phyloP scores from a whole-genome alignment of 2,888 invertebrate species.

The Tetragonula carbonaria region DNA sequence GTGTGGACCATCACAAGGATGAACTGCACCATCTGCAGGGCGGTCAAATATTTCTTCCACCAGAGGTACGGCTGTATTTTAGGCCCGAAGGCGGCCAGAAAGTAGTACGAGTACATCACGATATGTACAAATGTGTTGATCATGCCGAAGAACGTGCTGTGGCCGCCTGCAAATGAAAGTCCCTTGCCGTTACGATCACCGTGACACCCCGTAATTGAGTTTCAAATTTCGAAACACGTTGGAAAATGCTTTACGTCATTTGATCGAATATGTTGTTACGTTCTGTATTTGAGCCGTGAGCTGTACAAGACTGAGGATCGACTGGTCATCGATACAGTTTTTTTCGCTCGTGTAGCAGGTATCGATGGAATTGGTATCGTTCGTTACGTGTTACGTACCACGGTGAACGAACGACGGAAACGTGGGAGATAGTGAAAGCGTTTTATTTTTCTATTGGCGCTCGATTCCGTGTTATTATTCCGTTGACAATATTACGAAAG shows the following conservation, averaged over 20 bases:
- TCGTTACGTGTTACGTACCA: neutral
- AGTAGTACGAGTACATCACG: conserved; percentile 96
- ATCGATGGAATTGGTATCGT: neutral
- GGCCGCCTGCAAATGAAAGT: conserved; percentile 88
- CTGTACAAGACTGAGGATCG: neutral
- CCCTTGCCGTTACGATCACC: neutral
- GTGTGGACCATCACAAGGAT: conserved; percentile 94
- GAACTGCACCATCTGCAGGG: conserved; percentile 96
- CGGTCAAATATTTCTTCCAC: conserved; percentile 98
- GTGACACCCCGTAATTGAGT: neutral
- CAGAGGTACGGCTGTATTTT: conserved; percentile 94
- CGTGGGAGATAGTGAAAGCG: neutral
- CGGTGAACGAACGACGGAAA: neutral
- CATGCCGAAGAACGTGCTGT: conserved; percentile 96
- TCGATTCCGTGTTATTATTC: too few species aligned
- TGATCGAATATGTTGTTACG: neutral
- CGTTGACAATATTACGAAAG: neutral
- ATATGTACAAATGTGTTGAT: conserved; percentile 98
- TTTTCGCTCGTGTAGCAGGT: too few species aligned
- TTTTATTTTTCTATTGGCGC: neutral
- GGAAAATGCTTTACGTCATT: neutral
- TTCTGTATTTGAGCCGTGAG: neutral
- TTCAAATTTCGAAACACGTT: neutral
- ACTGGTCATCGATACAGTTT: neutral
- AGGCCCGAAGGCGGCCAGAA: conserved; percentile 95